Evolutionary conservation across 2,113 vertebrate species (phyloP).

Genomic region (Nannobrachium achirus): DNA sequence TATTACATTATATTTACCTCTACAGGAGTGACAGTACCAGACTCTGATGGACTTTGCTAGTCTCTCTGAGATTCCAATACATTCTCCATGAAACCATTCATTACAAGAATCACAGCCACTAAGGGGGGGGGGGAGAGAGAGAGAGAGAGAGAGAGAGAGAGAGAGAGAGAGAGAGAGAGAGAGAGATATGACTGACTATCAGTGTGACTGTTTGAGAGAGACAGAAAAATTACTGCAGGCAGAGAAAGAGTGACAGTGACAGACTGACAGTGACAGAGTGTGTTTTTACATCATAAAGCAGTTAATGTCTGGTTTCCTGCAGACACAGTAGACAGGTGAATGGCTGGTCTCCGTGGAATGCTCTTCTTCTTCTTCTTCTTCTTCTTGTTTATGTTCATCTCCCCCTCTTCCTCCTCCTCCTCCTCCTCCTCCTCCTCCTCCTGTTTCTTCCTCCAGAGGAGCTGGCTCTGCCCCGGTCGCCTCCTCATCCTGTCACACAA

Average conservation of each 20-base stretch:
- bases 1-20: conserved; percentile 73
- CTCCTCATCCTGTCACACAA: conserved; percentile 20
- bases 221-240: background rate
- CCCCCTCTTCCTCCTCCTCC: conserved; percentile 53
- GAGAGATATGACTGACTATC: background rate
- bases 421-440: conserved; percentile 7
- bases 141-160: background rate
- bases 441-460: background rate
- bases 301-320: conserved; percentile 90
- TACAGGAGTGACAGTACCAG: conserved; percentile 89
- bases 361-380: conserved; percentile 61
- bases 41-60: conserved; percentile 90
- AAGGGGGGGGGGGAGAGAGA: conserved; percentile 12
- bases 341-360: conserved; percentile 66
- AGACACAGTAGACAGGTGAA: conserved; percentile 87
- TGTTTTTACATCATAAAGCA: conserved; percentile 89
- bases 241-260: no score
- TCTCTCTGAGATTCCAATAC: conserved; percentile 89
- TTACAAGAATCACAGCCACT: conserved; percentile 92
- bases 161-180: background rate
- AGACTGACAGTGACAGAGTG: background rate
- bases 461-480: background rate
- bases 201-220: background rate
- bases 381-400: conserved; percentile 75
- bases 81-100: conserved; percentile 92